phyloP scores from a whole-genome alignment of 2,888 invertebrate species.

The Plebejus melissa region DNA sequence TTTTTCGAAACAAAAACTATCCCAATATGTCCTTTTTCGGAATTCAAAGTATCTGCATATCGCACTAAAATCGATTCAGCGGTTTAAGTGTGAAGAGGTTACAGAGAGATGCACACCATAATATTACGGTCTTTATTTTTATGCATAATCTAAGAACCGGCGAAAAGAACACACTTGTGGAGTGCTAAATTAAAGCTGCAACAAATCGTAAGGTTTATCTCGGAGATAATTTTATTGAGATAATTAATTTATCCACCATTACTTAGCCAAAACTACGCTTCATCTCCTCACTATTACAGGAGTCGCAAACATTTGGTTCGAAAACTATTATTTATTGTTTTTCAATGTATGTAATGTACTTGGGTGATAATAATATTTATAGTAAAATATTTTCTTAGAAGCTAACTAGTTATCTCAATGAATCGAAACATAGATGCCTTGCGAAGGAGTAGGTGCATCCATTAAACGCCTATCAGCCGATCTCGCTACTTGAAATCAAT shows the following conservation, averaged over 20 bases:
- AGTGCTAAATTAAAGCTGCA: background rate
- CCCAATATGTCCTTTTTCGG: too few species aligned
- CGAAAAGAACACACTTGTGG: background rate
- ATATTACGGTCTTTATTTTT: too few species aligned
- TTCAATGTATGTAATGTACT: too few species aligned
- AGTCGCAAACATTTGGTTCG: background rate
- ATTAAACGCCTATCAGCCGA: constrained; percentile 12
- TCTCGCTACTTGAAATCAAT: constrained; percentile 30
- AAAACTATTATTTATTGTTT: background rate
- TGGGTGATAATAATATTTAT: background rate
- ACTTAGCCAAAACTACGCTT: background rate
- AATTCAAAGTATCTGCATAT: too few species aligned
- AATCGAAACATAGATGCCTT: background rate
- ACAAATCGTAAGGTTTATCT: background rate
- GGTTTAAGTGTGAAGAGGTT: too few species aligned
- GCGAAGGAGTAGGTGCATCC: background rate
- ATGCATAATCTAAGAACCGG: background rate
- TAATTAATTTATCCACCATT: background rate
- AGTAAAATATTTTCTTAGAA: background rate
- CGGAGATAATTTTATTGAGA: background rate
- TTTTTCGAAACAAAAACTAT: too few species aligned
- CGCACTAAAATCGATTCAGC: too few species aligned
- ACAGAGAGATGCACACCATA: too few species aligned
- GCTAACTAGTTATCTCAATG: background rate
- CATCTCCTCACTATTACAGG: background rate